These are phyloP conservation scores for Nyctalus aviator DNA, from an alignment of 2,797 vertebrate species.

Conservation along the genomic window DNA sequence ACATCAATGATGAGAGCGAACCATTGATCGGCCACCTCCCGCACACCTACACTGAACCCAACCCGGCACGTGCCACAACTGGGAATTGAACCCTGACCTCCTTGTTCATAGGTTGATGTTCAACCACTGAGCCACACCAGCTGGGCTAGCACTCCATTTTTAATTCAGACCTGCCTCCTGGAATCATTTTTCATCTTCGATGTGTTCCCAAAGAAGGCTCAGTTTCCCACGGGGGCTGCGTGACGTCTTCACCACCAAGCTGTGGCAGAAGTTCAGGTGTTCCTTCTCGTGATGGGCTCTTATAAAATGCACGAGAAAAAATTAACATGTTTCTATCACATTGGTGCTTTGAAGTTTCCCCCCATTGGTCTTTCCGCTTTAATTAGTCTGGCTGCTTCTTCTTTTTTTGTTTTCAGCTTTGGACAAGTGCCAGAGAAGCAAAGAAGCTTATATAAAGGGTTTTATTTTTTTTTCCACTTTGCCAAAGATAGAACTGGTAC, in stretches of 20 bases:
- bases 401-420: not conserved
- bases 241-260: not conserved
- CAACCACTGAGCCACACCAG: too few species aligned
- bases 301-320: not conserved
- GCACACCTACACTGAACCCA: too few species aligned
- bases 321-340: not conserved
- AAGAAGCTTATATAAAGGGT: constrained; percentile 58
- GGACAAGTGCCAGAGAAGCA: constrained; percentile 50
- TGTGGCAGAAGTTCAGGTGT: not conserved
- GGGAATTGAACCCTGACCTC: too few species aligned
- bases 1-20: too few species aligned
- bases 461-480: not conserved
- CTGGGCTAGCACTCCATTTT: not conserved
- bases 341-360: not conserved
- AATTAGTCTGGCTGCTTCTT: not conserved
- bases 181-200: not conserved
- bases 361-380: constrained; percentile 18
- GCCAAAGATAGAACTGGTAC: constrained; percentile 58
- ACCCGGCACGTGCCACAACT: too few species aligned
- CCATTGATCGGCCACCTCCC: too few species aligned
- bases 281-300: not conserved
- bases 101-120: too few species aligned
- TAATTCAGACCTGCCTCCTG: not conserved
- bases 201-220: not conserved
- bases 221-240: not conserved